Base-by-base conservation (phyloP, 2,888 invertebrate species). In the Argyra leucocephala region DNA sequence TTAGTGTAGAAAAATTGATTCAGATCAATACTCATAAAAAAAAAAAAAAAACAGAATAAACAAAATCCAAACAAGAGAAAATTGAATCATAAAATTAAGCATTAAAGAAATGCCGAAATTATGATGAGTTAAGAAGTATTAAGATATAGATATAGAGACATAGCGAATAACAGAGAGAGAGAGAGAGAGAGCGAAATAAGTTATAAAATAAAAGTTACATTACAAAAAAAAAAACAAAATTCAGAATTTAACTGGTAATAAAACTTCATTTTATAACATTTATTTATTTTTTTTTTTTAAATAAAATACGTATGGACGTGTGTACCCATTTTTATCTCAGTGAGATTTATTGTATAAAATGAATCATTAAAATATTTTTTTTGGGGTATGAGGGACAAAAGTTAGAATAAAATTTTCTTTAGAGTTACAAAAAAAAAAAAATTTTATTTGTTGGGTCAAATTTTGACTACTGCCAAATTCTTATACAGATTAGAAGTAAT, bases 221-320 rank as follows among this genome's bases (percentile, higher is more conserved):
- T 10, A 48, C 12, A 48, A 15, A 12, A 48, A 48, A 15, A 5
- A 12, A 48, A 12, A 48, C 15, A 48, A 48, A 48, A n/a, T 2
- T 48, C 48, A 48, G 15, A 48, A 48, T 48, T 48, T 48, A 48
- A 48, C 48, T 48, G 48, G 48, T 48, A 48, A 48, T 48, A 48
- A 48, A 48, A 15, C 15, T 5, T 15, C 12, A 2, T 48, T 48
- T 48, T 48, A 48, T 18, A 48, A 48, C n/a, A n/a, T n/a, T 5
- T 48, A 48, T 18, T 31, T 31, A 6, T 31, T 31, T 31, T 31
- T 31, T 31, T 31, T 31, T 31, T 31, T 31, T 31, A 4, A 10
- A 31, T 31, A n/a, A n/a, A n/a, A n/a, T n/a, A n/a, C n/a, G n/a
- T n/a, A n/a, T n/a, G n/a, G n/a, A n/a, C n/a, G n/a, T n/a, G n/a